Evolutionary conservation across 2,113 vertebrate genomes (phyloP).

Genomic region (Antennarius striatus): DNA sequence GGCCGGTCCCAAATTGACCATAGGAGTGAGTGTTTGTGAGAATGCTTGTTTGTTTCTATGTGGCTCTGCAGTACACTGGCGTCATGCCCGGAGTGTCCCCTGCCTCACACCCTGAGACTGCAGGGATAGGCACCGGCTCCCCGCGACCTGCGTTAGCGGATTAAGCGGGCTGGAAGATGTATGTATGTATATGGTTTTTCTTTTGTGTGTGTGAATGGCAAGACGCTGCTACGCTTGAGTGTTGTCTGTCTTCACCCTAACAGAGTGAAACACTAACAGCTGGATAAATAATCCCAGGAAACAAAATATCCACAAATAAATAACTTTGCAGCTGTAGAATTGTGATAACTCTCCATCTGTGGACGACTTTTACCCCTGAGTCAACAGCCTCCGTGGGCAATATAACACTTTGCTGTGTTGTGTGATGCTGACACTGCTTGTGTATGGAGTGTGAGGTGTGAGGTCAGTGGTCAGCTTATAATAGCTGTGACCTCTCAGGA

Average conservation of each 20-base stretch:
- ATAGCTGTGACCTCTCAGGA: constrained; percentile 50
- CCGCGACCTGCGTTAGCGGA: too few species aligned
- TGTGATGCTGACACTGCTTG: constrained; percentile 8
- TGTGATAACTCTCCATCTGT: constrained; percentile 36
- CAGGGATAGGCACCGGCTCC: too few species aligned
- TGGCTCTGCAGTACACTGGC: too few species aligned
- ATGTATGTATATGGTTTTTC: too few species aligned
- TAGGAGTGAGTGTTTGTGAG: too few species aligned
- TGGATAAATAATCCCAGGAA: constrained; percentile 29
- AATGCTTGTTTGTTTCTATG: too few species aligned
- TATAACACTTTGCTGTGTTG: background rate
- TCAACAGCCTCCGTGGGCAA: background rate
- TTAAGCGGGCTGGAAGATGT: too few species aligned
- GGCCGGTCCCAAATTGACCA: too few species aligned
- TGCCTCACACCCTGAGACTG: too few species aligned
- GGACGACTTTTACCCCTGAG: background rate
- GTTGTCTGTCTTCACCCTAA: background rate
- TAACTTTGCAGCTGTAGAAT: constrained; percentile 43
- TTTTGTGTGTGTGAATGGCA: background rate
- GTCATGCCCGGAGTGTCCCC: too few species aligned
- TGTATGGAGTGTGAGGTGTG: background rate
- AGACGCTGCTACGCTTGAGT: constrained; percentile 9
- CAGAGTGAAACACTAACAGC: constrained; percentile 32
- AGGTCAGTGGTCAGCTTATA: constrained; percentile 28
- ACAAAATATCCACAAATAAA: constrained; percentile 11